Conservation (phyloP, 2,888 invertebrate species). For the Diarsia dahlii region DNA sequence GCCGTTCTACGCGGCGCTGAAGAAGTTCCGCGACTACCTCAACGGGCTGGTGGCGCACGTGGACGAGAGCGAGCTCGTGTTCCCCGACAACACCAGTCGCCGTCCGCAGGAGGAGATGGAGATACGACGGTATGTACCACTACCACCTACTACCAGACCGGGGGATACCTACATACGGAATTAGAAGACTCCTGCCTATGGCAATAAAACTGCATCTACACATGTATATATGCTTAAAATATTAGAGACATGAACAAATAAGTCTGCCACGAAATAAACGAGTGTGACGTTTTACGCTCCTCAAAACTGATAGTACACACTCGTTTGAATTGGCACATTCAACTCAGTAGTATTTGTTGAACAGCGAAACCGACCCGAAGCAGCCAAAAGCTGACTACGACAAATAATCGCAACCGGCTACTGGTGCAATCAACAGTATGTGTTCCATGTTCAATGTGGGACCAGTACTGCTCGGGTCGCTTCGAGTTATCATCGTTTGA, state of each 20-base stretch:
- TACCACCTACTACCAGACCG: not conserved
- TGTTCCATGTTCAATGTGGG: not conserved
- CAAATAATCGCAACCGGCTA: not conserved
- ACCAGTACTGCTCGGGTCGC: not conserved
- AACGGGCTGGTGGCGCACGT: constrained; percentile 96
- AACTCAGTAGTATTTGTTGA: not conserved
- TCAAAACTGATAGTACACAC: not conserved
- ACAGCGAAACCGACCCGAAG: not conserved
- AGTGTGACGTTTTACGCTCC: not conserved
- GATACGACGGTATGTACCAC: constrained; percentile 82
- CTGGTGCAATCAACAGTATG: not conserved
- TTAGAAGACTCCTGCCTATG: not conserved
- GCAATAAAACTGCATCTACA: not conserved
- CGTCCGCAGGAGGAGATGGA: constrained; percentile 90
- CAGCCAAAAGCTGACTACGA: not conserved
- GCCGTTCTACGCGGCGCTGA: constrained; percentile 98
- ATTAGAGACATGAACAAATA: not conserved
- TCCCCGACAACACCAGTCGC: constrained; percentile 91
- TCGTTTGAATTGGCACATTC: not conserved
- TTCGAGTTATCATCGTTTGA: not conserved
- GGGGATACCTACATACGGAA: not conserved
- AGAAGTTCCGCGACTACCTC: constrained; percentile 98
- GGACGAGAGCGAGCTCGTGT: constrained; percentile 97
- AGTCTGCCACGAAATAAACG: not conserved
- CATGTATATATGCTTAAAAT: not conserved